Base-by-base conservation (phyloP, 2,797 vertebrate species). In the Nasua narica region DNA sequence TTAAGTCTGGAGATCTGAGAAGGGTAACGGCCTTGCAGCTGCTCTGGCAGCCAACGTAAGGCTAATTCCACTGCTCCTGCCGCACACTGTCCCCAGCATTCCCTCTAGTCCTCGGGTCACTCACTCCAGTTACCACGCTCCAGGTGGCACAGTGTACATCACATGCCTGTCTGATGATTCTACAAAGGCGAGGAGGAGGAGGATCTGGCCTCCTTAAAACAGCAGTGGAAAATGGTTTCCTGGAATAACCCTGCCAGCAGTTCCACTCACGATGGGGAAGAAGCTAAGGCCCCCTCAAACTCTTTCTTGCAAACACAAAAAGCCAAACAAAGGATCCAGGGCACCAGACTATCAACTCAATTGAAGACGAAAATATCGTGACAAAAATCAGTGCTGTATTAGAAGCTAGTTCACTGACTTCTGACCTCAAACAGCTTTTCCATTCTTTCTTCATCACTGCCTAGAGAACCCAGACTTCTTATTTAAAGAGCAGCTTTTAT, bases 351-450 rank as follows among this genome's bases (percentile, higher is more conserved):
- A 37, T 29, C 29, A 70, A 54, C 60, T 87, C 69, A 58, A 37
- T 25, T 50, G 37, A 78, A 91, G 16, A 60, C 67, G 32, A 62
- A 92, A 56, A 92, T 65, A 87, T 14, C 0, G 3, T 50, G 56
- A 82, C 69, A 88, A 94, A 93, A 92, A 62, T 70, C 58, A 32
- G 56, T 43, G 21, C 37, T 43, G 12, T 58, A 5, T 87, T 58
- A 72, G 40, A 78, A 40, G 18, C 9, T 54, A 19, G 37, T 50
- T 78, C 29, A 46, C 19, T 50, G 37, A 82, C 76, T 86, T 46
- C 72, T 93, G 54, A 78, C 58, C 69, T 92, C 54, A 50, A 37
- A 62, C 52, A 90, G 69, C 14, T 91, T 35, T 95, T 48, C 18
- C 40, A 81, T 7, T 74, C 13, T 91, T 76, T 70, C 84, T 70